Conservation (phyloP, 2,888 invertebrate genomes). For the Creontiades dilutus region DNA sequence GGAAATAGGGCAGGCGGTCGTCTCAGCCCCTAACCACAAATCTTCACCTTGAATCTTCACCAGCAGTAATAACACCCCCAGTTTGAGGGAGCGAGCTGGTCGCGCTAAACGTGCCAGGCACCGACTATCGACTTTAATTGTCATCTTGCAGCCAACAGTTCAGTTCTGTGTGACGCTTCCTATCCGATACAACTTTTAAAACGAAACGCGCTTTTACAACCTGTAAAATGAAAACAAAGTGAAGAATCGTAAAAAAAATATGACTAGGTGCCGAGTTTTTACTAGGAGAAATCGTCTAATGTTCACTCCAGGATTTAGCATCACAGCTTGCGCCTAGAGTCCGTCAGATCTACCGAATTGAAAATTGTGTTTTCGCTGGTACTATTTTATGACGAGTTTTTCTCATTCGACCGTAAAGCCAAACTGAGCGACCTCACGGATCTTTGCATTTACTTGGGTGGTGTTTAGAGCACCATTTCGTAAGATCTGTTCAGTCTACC, state of each 20-base stretch:
- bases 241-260: too few species aligned
- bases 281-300: too few species aligned
- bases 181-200: not conserved
- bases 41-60: not conserved
- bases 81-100: not conserved
- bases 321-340: not conserved
- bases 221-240: not conserved
- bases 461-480: not conserved
- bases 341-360: not conserved
- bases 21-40: not conserved
- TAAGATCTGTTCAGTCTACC: not conserved
- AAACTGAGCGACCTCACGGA: not conserved
- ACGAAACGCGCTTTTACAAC: not conserved
- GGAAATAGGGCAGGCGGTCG: not conserved
- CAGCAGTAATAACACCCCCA: not conserved
- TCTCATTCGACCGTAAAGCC: not conserved
- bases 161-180: conserved; percentile 17
- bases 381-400: not conserved
- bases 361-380: not conserved
- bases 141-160: conserved; percentile 8
- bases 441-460: not conserved
- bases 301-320: too few species aligned
- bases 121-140: conserved; percentile 27
- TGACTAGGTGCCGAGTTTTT: too few species aligned
- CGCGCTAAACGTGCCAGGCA: not conserved